These are phyloP conservation scores for Tribolium castaneum DNA, from an alignment of 1,140 invertebrate species.

Conservation along the genomic window DNA sequence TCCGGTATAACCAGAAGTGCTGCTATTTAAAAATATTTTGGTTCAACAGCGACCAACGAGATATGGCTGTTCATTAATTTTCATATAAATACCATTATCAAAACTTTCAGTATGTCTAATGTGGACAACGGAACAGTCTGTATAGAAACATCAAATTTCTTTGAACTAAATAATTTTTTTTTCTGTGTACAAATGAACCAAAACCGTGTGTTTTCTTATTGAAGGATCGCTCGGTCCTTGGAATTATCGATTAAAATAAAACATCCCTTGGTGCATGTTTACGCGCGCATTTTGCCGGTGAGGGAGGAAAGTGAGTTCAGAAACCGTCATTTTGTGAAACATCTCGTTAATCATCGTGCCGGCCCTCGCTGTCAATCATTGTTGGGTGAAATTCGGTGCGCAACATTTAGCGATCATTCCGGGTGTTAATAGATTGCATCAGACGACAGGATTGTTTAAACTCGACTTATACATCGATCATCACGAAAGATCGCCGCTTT, in stretches of 20 bases:
- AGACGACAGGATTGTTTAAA: constrained; percentile 37
- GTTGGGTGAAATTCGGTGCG: constrained; percentile 50
- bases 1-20: too few relatives aligned
- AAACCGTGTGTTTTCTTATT: too few relatives aligned
- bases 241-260: constrained; percentile 26
- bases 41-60: too few relatives aligned
- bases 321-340: constrained; percentile 62
- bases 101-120: too few relatives aligned
- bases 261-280: constrained; percentile 32
- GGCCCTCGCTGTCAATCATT: constrained; percentile 62
- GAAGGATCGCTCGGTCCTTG: not conserved
- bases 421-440: constrained; percentile 54
- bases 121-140: too few relatives aligned
- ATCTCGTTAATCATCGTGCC: constrained; percentile 61
- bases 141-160: too few relatives aligned
- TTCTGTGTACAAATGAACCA: too few relatives aligned
- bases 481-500: constrained; percentile 8
- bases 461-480: not conserved
- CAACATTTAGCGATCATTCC: constrained; percentile 53
- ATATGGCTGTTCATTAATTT: too few relatives aligned
- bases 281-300: constrained; percentile 39
- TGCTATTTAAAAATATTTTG: too few relatives aligned
- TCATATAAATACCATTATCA: too few relatives aligned
- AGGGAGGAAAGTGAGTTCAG: constrained; percentile 58
- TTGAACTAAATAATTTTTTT: too few relatives aligned